phyloP scores from a whole-genome alignment of 2,797 vertebrate species.

The Vipera ursinii region DNA sequence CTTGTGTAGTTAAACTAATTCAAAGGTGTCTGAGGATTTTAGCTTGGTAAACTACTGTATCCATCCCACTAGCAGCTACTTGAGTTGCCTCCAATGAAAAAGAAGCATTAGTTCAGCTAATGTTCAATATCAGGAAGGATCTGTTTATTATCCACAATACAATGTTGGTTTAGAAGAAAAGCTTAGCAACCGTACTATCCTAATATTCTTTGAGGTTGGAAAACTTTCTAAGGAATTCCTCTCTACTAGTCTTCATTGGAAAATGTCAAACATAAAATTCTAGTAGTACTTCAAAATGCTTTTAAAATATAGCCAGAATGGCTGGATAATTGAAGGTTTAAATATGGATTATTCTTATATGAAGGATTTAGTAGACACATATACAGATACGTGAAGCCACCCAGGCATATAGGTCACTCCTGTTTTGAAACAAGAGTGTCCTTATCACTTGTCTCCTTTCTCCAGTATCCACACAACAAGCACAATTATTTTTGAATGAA shows the following conservation, averaged over 20 bases:
- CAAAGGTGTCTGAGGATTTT: neutral
- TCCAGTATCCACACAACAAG: neutral
- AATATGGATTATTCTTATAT: neutral
- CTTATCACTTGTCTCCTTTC: neutral
- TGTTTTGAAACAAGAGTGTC: neutral
- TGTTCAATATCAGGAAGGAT: neutral
- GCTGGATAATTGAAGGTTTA: neutral
- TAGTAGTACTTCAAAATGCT: neutral
- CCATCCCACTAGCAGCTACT: neutral
- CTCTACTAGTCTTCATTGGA: neutral
- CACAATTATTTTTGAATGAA: neutral
- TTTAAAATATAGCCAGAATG: neutral
- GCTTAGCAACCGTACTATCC: neutral
- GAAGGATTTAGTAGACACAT: neutral
- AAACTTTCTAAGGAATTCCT: neutral
- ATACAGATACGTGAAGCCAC: neutral
- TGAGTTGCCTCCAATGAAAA: neutral
- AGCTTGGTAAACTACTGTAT: neutral
- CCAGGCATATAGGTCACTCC: neutral
- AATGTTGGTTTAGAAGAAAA: neutral
- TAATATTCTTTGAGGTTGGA: neutral
- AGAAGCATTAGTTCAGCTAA: neutral
- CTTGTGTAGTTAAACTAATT: neutral
- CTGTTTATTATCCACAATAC: neutral
- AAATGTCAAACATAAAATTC: neutral